Evolutionary conservation across 1,140 invertebrate species (phyloP), one percentile per base, ranked within the genome.

Genomic region (Pomacea maculata): DNA sequence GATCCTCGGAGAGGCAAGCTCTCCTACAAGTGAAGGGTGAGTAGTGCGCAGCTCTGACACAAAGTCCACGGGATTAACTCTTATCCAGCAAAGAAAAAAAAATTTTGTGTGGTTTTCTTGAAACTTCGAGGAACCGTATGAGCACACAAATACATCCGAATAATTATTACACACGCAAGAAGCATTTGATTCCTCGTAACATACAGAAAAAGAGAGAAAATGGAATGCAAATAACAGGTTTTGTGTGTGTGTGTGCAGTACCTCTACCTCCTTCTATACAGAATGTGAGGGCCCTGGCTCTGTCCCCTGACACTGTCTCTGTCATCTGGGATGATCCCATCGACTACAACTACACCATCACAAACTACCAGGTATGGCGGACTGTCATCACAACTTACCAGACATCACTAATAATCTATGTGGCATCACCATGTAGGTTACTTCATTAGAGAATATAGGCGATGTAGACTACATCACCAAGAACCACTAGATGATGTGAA

Each of bases 281-380:
- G 14, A 83, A 83, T 72, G 55, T 83, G 10, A 77, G 75, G 29
- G 73, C 80, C 9, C 25, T 82, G 19, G 63, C 83, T 11, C 45
- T 83, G 19, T 83, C 83, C 21, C 83, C 83, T 6, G 63, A 74
- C 21, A 76, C 71, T 61, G 75, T 83, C 1, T 76, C 73, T 19
- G 79, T 83, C 9, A 25, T 55, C 12, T 83, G 83, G 83, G 72
- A 74, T 8, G 29, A 67, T 54, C 83, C 83, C 0, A 29, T 80
- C 34, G 77, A 81, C 21, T 83, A 83, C 67, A 76, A 65, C 64
- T 81, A 79, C 74, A 73, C 61, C 45, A 83, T 83, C 52, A 78
- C 71, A 29, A 71, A 71, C 17, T 83, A 83, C 74, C 72, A 78
- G 55, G 78, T 81, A 61, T 73, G 45, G 34, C 14, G 12, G n/a